Base-by-base conservation (phyloP, 2,113 vertebrate species). In the Atherinomorus stipes region DNA sequence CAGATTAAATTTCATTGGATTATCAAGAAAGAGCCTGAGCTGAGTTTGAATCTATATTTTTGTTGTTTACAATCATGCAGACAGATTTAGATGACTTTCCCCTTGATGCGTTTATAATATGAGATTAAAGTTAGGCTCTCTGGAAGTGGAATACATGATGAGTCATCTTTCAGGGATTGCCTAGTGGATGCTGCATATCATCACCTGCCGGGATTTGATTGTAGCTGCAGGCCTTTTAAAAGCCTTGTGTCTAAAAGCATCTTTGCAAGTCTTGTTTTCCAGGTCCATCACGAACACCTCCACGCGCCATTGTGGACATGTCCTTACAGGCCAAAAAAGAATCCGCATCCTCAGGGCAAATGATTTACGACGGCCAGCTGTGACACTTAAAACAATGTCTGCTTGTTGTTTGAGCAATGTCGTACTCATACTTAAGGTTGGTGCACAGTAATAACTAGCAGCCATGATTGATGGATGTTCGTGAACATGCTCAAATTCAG, bases 311-410 rank as follows among this genome's bases (percentile, higher is more conserved):
- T 72, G 22, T 31, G 50, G 61, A 45, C 78, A 18, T 57, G 81
- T 73, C 53, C 26, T 16, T 34, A 61, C 75, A 31, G 61, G 86
- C 64, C 50, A 6, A 6, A 25, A 19, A 75, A 60, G 60, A 80
- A 74, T 84, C 23, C 51, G 52, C 62, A 51, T 78, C 78, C 80
- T 79, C 4, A 3, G 71, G 64, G 42, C 11, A 34, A 26, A 66
- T 59, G 25, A 84, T 81, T 83, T 74, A 63, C 26, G 15, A 44
- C 37, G 26, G 45, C 51, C 67, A 80, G 70, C 76, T 81, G 84
- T 74, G 59, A 53, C 54, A 64, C 51, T 73, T 77, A 18, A 73
- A 52, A 54, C 60, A 58, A 13, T 40, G 67, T 57, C 47, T 18
- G 8, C 26, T 51, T 58, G 40, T 25, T n/a, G 45, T 57, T 18